Conservation (phyloP, 1,140 invertebrate genomes). For the Meloidogyne hapla region DNA sequence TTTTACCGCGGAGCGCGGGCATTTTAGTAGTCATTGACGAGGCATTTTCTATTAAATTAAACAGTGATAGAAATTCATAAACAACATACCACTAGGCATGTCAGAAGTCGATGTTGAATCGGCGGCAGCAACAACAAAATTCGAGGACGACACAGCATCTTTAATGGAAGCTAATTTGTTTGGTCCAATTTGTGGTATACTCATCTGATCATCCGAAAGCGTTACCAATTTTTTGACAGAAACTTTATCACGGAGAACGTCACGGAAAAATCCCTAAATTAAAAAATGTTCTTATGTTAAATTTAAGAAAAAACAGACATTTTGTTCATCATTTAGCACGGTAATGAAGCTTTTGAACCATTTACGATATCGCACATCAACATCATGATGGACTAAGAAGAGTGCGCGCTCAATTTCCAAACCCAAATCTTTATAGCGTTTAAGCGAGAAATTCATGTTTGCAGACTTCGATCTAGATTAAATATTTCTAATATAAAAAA, state of each 20-base stretch:
- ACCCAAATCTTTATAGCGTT: conserved; percentile 24
- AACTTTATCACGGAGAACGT: conserved; percentile 19
- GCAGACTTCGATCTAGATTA: conserved; percentile 3
- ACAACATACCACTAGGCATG: background rate
- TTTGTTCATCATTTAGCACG: conserved; percentile 17
- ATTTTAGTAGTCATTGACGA: no score
- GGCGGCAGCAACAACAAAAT: conserved; percentile 17
- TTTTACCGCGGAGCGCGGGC: background rate
- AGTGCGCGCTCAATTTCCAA: conserved; percentile 22
- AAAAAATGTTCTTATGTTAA: no score
- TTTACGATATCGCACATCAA: conserved; percentile 22
- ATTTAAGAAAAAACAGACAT: conserved; percentile 6
- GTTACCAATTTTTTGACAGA: conserved; percentile 24
- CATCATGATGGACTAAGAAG: conserved; percentile 12
- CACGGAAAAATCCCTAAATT: conserved; percentile 21
- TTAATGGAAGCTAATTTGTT: background rate
- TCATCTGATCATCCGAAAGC: conserved; percentile 7
- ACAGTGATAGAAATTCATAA: no score
- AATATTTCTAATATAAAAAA: background rate
- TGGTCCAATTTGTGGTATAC: background rate
- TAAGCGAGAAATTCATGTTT: conserved; percentile 24
- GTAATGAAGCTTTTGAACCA: conserved; percentile 27
- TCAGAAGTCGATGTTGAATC: conserved; percentile 18
- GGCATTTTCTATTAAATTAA: no score
- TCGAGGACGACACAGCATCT: background rate